Evolutionary conservation across 2,113 vertebrate genomes (phyloP).

Genomic region (Scophthalmus maximus): DNA sequence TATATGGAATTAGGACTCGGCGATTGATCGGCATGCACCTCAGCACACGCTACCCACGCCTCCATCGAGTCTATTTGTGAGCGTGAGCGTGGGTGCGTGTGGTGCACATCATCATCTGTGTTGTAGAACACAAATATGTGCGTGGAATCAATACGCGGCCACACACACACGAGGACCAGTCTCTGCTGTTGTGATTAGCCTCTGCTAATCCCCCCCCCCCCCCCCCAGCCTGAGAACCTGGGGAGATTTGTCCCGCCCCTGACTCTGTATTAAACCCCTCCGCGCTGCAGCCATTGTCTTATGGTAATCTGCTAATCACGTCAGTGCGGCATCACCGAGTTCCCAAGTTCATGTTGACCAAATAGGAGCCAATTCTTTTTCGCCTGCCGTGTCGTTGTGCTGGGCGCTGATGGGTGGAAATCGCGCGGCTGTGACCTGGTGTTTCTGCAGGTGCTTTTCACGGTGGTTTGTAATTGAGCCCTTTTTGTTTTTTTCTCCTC

Average conservation of each 20-base stretch:
- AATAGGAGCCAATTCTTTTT: constrained; percentile 57
- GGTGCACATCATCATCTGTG: background rate
- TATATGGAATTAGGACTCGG: no score
- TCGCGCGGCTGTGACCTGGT: background rate
- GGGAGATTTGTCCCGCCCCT: constrained; percentile 66
- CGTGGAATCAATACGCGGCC: constrained; percentile 30
- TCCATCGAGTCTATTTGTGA: background rate
- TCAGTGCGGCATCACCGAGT: constrained; percentile 71
- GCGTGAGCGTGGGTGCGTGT: background rate
- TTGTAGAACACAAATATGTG: background rate
- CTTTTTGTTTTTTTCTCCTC: constrained; percentile 3
- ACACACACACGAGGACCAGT: constrained; percentile 40
- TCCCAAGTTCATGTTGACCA: constrained; percentile 52
- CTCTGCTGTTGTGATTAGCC: constrained; percentile 65
- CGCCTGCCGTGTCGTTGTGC: constrained; percentile 10
- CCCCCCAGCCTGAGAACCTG: constrained; percentile 58
- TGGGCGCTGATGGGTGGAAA: constrained; percentile 10
- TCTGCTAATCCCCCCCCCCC: constrained; percentile 75
- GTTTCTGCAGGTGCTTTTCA: constrained; percentile 12
- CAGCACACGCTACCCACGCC: background rate
- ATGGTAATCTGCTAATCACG: constrained; percentile 78
- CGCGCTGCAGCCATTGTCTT: constrained; percentile 56
- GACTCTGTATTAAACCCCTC: constrained; percentile 43
- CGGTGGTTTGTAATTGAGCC: background rate
- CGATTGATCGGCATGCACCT: background rate